Conservation (phyloP, 2,888 invertebrate species). For the Pseudococcus viburni region DNA sequence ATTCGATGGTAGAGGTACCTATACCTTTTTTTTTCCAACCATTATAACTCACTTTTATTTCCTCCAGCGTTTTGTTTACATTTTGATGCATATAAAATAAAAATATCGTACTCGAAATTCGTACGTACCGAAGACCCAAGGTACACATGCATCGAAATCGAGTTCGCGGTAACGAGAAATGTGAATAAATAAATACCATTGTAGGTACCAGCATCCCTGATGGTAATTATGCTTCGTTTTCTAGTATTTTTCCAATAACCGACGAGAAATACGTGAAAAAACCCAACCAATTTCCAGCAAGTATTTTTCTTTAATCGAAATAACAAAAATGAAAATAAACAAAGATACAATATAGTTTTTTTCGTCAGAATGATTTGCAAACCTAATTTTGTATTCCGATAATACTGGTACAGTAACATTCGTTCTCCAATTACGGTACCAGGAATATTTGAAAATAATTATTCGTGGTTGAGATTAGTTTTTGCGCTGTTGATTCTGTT, state of each 20-base stretch:
- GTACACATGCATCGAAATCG: neutral
- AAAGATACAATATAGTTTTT: neutral
- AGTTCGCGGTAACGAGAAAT: neutral
- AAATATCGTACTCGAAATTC: neutral
- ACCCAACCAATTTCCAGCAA: neutral
- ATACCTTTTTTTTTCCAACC: neutral
- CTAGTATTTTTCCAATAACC: neutral
- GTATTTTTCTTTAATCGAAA: conserved; percentile 30
- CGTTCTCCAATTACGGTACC: too few species aligned
- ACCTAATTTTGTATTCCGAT: neutral
- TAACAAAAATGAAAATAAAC: conserved; percentile 12
- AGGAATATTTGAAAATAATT: too few species aligned
- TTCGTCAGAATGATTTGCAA: neutral
- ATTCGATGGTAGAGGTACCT: conserved; percentile 4
- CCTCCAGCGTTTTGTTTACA: neutral
- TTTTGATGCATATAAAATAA: conserved; percentile 1
- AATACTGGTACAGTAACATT: neutral
- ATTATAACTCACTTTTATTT: conserved; percentile 27
- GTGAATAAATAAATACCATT: neutral
- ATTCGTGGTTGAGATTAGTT: too few species aligned
- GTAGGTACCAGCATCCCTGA: neutral
- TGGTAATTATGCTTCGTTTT: conserved; percentile 4
- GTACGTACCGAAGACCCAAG: neutral
- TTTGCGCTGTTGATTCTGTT: too few species aligned
- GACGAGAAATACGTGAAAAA: neutral